Evolutionary conservation across 2,113 vertebrate species (phyloP).

Genomic region (Aplodontia rufa): DNA sequence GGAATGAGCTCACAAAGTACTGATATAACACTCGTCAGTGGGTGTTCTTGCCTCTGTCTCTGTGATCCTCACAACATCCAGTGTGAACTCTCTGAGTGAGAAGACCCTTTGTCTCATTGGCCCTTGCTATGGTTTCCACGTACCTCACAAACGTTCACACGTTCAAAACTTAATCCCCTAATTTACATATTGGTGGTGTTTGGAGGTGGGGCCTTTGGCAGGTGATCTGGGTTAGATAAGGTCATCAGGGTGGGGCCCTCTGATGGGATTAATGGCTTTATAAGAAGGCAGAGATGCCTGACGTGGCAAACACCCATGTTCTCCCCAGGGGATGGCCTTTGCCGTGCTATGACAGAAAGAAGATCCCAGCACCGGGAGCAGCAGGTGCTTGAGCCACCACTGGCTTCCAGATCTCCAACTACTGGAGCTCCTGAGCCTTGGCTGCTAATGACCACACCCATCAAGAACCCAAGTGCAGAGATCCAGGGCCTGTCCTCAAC

Average conservation of each 20-base stretch:
- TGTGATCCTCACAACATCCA: not conserved
- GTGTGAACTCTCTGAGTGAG: not conserved
- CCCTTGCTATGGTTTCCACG: not conserved
- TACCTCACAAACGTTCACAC: not conserved
- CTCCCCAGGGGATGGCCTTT: accelerated
- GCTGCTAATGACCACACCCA: not conserved
- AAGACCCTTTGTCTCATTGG: not conserved
- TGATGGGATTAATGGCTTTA: not conserved
- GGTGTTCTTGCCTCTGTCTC: not conserved
- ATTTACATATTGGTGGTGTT: too few relatives aligned
- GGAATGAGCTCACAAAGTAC: not conserved
- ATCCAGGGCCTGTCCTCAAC: not conserved
- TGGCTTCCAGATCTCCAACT: not conserved
- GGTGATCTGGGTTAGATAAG: not conserved
- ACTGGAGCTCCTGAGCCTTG: accelerated
- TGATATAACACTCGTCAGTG: not conserved
- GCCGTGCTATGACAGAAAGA: not conserved
- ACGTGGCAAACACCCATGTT: not conserved
- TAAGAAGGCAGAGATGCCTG: not conserved
- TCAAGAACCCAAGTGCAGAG: not conserved
- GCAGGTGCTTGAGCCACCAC: not conserved
- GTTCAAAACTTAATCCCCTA: not conserved
- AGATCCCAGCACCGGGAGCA: not conserved
- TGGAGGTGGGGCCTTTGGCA: not conserved
- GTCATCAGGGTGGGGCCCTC: too few relatives aligned